Evolutionary conservation across 2,113 vertebrate genomes (phyloP), one percentile per base, ranked within the genome.

Genomic region (Petrocephalus zakoni): DNA sequence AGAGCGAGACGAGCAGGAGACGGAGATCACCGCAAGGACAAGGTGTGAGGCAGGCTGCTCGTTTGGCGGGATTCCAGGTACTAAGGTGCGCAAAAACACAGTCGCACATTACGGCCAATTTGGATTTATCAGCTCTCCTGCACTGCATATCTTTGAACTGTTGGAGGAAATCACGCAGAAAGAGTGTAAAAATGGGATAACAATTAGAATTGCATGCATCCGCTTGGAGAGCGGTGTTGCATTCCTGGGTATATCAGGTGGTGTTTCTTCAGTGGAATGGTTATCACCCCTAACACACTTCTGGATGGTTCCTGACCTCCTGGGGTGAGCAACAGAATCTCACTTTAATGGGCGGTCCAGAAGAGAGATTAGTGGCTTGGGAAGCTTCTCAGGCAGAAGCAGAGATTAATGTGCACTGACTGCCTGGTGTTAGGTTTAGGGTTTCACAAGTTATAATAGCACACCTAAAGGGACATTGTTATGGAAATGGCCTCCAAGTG

Each of bases 331-430:
- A 88, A 7, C 56, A 72, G 42, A 52, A 84, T 55, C 58, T 68
- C 56, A 4, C 17, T 86, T 72, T 68, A 89, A 89, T 25, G 17
- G 64, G 21, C 10, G 58, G 58, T 89, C 88, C 83, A 86, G 88
- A 3, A 72, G 68, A 29, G 83, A 82, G 88, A 89, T 89, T 89
- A 89, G 61, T 15, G 58, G 58, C 46, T 55, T 52, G 25, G 64
- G 55, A 89, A 17, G 68, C 81, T 55, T 85, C n/a, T 61, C n/a
- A 68, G 51, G 47, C 84, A 85, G 49, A 53, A 53, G 5, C 81
- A 82, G 21, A 55, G 52, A 88, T 47, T 55, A 37, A 22, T 88
- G 47, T 55, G 53, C 49, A 10, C 51, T 83, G 51, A 42, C 58
- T 83, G 51, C 22, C 52, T 34, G 37, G 81, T 83, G 25, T 25